These are phyloP conservation scores for Coleophora deauratella DNA, from an alignment of 2,888 invertebrate genomes.

Conservation along the genomic window DNA sequence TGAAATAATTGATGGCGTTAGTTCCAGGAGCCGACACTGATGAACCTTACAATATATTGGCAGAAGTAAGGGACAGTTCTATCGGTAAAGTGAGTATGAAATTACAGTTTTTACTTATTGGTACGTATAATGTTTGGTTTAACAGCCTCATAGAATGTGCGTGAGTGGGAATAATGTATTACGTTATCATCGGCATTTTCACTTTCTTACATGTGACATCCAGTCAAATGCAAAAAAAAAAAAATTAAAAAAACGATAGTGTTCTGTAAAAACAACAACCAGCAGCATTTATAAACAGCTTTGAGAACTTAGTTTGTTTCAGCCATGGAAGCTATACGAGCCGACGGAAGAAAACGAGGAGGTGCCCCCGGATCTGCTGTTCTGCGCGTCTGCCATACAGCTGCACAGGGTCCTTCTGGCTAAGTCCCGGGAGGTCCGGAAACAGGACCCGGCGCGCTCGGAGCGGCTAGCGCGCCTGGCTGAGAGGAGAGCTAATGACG, in stretches of 20 bases:
- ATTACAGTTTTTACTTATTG: background rate
- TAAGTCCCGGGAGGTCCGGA: slow-evolving; percentile 44
- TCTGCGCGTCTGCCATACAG: slow-evolving; percentile 53
- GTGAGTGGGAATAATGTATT: no score
- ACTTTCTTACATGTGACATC: no score
- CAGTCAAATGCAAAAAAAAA: no score
- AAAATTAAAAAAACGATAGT: no score
- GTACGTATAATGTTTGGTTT: no score
- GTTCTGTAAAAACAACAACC: no score
- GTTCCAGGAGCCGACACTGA: slow-evolving; percentile 57
- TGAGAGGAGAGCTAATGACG: slow-evolving; percentile 67
- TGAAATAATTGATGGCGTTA: slow-evolving; percentile 13
- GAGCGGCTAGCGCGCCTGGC: slow-evolving; percentile 63
- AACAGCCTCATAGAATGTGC: no score
- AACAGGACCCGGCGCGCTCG: slow-evolving; percentile 49
- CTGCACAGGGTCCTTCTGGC: slow-evolving; percentile 51
- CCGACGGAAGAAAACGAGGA: slow-evolving; percentile 22
- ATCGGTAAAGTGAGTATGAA: slow-evolving; percentile 50
- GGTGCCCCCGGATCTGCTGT: slow-evolving; percentile 44
- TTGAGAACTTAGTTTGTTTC: background rate
- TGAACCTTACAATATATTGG: slow-evolving; percentile 48
- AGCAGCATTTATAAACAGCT: no score
- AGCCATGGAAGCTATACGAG: slow-evolving; percentile 55
- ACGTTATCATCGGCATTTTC: no score
- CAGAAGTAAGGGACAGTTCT: slow-evolving; percentile 49